Base-by-base conservation (phyloP, 2,113 vertebrate species). In the Hippopotamus amphibius region DNA sequence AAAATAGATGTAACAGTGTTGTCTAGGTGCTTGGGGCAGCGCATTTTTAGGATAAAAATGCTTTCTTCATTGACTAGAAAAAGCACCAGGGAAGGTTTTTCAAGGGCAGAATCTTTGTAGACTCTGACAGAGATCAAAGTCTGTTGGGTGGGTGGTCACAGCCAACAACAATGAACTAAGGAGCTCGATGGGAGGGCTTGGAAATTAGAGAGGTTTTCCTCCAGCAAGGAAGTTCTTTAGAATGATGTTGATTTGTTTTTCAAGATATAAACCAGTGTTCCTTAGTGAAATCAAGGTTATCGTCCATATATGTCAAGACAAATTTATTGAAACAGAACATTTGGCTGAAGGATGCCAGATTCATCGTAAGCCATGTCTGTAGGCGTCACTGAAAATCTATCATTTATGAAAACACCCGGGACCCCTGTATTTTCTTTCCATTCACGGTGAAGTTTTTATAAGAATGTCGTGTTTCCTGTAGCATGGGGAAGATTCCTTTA, bases 241-340 rank as follows among this genome's bases (percentile, higher is more conserved):
- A 72, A 37, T 24, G 63, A 30, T 57, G 81, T 30, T 76, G 90
- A 79, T 88, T 95, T 96, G 96, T 90, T 90, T 97, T 95, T 92
- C 92, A 80, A 93, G 87, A 48, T 17, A 50, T 8, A 88, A 96
- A 88, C 71, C 66, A 50, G 76, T 21, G 81, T 90, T 88, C 26
- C 76, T 90, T 93, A 71, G 71, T 71, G 85, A 94, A 79, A 95
- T 81, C 76, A 96, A 97, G 95, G 91, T 97, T 90, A 85, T 55
- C 65, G 14, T 92, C 66, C 43, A 6, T 7, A 14, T 10, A 7
- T 46, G 48, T 43, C 55, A 86, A 46, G 88, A 55, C 77, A 83
- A 55, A 50, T 81, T 77, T 30, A 55, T n/a, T n/a, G 43, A 95
- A 91, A 79, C 3, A 88, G 21, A 90, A 30, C 12, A 37, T 65